A percentile compares a stretch with the other conserved stretches of the same genome.
These are phyloP conservation scores for Poicephalus gulielmi DNA, from an alignment of 2,113 vertebrate species.

Conservation along the genomic window DNA sequence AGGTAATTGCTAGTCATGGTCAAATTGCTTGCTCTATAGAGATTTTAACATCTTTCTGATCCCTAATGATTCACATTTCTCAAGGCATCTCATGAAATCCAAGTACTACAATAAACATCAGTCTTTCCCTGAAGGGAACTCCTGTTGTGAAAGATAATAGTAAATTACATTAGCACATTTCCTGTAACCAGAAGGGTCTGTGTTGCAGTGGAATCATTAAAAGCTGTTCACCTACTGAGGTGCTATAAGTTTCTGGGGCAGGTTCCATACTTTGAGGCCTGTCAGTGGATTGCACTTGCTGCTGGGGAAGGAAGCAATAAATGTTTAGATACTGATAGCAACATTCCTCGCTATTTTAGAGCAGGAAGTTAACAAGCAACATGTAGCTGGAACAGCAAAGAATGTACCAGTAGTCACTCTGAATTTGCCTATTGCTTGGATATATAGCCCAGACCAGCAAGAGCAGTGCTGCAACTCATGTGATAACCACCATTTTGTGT, in stretches of 20 bases:
- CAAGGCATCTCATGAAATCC: not conserved
- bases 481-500: not conserved
- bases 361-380: not conserved
- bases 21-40: not conserved
- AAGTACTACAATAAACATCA: not conserved
- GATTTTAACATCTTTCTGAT: not conserved
- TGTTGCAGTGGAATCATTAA: not conserved
- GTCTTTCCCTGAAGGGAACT: conserved; percentile 26
- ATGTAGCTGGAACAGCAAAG: not conserved
- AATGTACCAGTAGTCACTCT: not conserved
- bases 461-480: not conserved
- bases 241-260: not conserved
- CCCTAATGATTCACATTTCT: conserved; percentile 5
- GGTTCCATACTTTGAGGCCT: not conserved
- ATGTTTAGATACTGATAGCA: conserved; percentile 41
- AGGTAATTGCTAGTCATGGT: not conserved
- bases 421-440: not conserved
- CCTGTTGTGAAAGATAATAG: conserved; percentile 43
- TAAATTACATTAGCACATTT: not conserved
- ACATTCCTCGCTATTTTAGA: conserved; percentile 21
- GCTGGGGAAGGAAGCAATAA: conserved; percentile 55
- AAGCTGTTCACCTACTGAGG: conserved; percentile 13
- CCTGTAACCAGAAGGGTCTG: not conserved
- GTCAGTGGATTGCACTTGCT: not conserved
- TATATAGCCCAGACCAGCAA: not conserved